A percentile compares a stretch with the other conserved stretches of the same genome.
phyloP scores from a whole-genome alignment of 2,888 invertebrate genomes.

The Vesta saturnalis region DNA sequence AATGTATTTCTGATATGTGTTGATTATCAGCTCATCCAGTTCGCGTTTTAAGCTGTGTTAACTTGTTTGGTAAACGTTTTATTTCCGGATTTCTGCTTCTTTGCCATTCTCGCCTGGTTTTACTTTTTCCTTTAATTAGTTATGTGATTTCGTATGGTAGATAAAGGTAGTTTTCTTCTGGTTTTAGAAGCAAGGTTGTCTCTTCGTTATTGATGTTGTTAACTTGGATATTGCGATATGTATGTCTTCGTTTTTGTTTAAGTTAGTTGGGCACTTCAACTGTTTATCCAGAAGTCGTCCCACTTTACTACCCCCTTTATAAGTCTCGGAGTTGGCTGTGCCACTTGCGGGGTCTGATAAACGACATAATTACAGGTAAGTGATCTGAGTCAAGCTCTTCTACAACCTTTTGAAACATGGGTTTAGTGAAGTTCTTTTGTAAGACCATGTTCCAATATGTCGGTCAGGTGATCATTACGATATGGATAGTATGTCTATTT shows the following conservation, averaged over 20 bases:
- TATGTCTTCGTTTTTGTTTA: background rate
- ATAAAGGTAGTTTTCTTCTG: background rate
- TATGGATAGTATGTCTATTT: background rate
- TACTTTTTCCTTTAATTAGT: background rate
- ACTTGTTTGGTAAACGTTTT: background rate
- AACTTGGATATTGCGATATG: background rate
- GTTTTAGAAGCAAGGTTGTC: background rate
- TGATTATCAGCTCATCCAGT: no score
- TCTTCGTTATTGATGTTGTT: background rate
- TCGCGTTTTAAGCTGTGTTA: background rate
- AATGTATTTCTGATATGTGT: no score
- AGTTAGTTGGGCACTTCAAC: background rate
- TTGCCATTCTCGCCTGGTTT: background rate
- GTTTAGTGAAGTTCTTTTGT: background rate
- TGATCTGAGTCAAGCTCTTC: background rate
- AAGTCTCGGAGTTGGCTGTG: background rate
- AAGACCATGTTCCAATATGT: background rate
- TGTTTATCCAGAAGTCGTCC: background rate
- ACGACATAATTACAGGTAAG: background rate
- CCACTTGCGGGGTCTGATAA: no score
- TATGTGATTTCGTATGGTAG: background rate
- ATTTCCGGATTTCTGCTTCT: background rate
- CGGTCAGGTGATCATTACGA: background rate
- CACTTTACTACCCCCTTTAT: background rate
- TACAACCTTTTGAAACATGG: background rate